These are phyloP conservation scores for Physella acuta DNA, from an alignment of 1,140 invertebrate species.

Conservation along the genomic window DNA sequence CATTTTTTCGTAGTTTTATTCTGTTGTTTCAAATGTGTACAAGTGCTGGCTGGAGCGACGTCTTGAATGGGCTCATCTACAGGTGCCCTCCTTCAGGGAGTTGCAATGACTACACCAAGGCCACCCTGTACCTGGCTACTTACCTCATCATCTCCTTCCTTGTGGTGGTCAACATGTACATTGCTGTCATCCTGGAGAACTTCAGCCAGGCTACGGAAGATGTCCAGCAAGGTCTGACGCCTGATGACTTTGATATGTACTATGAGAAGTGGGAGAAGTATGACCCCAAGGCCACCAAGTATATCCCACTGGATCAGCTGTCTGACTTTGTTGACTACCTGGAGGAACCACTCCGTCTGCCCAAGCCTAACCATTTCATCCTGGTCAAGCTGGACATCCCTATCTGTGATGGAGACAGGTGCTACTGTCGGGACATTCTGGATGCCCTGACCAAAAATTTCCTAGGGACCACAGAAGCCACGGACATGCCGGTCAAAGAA, in stretches of 20 bases:
- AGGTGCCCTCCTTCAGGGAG: constrained; percentile 60
- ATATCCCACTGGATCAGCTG: constrained; percentile 89
- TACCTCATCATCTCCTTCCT: constrained; percentile 97
- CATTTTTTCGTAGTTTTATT: constrained; percentile 97
- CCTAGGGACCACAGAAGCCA: constrained; percentile 75
- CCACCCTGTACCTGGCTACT: constrained; percentile 89
- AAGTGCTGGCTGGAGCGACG: constrained; percentile 95
- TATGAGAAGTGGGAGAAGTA: constrained; percentile 99
- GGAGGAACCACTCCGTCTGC: constrained; percentile 70
- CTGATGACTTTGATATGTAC: constrained; percentile 99
- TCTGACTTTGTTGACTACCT: constrained; percentile 90
- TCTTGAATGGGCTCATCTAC: constrained; percentile 93
- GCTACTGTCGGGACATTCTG: constrained; percentile 96
- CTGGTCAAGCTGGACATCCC: constrained; percentile 98
- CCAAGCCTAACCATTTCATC: constrained; percentile 98
- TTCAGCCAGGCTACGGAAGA: constrained; percentile 97
- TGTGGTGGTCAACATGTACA: constrained; percentile 99
- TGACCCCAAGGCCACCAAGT: constrained; percentile 96
- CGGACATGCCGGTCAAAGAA: constrained; percentile 69
- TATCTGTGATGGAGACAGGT: constrained; percentile 93
- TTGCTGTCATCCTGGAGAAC: constrained; percentile 97
- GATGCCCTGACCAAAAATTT: constrained; percentile 90
- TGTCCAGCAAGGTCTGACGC: constrained; percentile 95
- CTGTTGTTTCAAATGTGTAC: constrained; percentile 98
- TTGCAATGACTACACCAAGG: constrained; percentile 89